Evolutionary conservation across 1,140 invertebrate genomes (phyloP).

Genomic region (Leptinotarsa undecemlineata): DNA sequence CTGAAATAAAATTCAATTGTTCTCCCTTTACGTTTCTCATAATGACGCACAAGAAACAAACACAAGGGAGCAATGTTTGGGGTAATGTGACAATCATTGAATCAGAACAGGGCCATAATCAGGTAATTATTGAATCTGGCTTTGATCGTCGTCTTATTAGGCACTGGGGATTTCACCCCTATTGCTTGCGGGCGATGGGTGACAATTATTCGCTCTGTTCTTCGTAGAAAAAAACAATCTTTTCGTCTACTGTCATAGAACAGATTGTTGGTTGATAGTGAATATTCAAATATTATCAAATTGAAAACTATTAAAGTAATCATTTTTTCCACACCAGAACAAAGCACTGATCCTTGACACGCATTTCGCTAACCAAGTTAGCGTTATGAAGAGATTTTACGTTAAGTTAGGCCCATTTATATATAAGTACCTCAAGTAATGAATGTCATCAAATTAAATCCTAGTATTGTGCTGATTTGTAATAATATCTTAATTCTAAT

Average conservation of each 20-base stretch:
- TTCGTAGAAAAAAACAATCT: constrained; percentile 18
- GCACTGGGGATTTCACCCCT: constrained; percentile 36
- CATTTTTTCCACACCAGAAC: too few species aligned
- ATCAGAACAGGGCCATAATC: constrained; percentile 44
- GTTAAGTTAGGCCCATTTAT: too few species aligned
- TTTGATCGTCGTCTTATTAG: constrained; percentile 44
- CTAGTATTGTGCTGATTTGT: too few species aligned
- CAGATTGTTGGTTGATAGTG: not conserved
- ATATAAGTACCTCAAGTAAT: too few species aligned
- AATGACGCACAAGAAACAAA: constrained; percentile 33
- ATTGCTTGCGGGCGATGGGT: not conserved
- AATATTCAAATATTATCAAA: too few species aligned
- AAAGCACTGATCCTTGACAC: too few species aligned
- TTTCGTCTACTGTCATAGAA: not conserved
- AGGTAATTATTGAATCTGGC: constrained; percentile 49
- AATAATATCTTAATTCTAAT: too few species aligned
- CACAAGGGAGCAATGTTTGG: constrained; percentile 44
- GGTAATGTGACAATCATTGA: constrained; percentile 48
- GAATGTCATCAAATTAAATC: too few species aligned
- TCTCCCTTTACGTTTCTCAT: constrained; percentile 19
- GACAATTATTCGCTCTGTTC: constrained; percentile 17
- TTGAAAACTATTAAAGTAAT: too few species aligned
- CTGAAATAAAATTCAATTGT: constrained; percentile 26
- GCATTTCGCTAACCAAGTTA: too few species aligned
- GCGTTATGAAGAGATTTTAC: too few species aligned